Evolutionary conservation across 2,113 vertebrate genomes (phyloP), one percentile per base, ranked within the genome.

Genomic region (Ciconia stormi): DNA sequence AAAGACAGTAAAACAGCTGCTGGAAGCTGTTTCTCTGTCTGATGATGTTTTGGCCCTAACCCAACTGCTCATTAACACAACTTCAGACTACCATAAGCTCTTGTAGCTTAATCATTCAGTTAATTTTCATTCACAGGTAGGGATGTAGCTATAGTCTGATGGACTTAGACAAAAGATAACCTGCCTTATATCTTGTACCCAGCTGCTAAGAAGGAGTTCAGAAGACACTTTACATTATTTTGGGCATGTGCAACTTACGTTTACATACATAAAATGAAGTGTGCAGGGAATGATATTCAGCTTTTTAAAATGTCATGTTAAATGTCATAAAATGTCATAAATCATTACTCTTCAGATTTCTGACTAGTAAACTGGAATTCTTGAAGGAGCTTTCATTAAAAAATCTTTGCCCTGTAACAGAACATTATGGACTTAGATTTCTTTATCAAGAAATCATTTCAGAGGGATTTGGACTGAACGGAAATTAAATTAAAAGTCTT

Each of bases 251-350:
- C 10, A 87, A 85, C 7, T 71, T 93, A 47, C 10, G 89, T 87
- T 77, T 92, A 90, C 42, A 50, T 58, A 74, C 30, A 72, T 69
- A 78, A 83, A 94, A 82, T 74, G 9, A 72, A 82, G n/a, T 76
- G 34, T 82, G 32, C 44, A 89, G 26, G 30, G n/a, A 95, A 86
- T 55, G 15, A 78, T 40, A 79, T 81, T 52, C 38, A 18, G 3
- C 36, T 63, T 92, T 81, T 91, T 46, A 34, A 95, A 93, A 95
- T 90, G 40, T 74, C 80, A 87, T 89, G n/a, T 73, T 90, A 93
- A 93, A 96, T 88, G 38, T 38, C 38, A 38, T 38, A 38, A 38
- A 96, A 94, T 74, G 49, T 85, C 71, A 94, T 70, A 77, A 97
- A 84, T 95, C 49, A 40, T 67, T 78, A 58, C 29, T 91, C 22